Percentiles rank a stretch among this genome's conserved stretches.
These are phyloP conservation scores for Leptatherina wallacei DNA, from an alignment of 2,797 vertebrate species.

Conservation along the genomic window DNA sequence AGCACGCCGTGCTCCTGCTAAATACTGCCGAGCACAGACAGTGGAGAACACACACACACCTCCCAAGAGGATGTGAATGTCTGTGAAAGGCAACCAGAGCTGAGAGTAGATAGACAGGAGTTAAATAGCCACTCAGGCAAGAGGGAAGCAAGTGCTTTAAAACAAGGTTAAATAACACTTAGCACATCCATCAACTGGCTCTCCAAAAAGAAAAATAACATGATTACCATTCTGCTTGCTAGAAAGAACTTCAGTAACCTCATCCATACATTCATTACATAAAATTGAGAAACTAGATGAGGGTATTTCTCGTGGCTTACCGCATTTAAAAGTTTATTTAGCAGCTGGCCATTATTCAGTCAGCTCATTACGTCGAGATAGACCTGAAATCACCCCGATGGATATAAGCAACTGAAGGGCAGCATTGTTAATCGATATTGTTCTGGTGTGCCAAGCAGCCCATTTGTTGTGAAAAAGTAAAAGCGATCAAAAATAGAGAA, in stretches of 20 bases:
- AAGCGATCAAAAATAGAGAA: conserved; percentile 17
- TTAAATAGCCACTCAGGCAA: conserved; percentile 84
- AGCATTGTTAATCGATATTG: conserved; percentile 74
- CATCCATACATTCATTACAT: conserved; percentile 70
- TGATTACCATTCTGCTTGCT: conserved; percentile 60
- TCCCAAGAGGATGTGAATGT: conserved; percentile 57
- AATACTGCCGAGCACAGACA: conserved; percentile 54
- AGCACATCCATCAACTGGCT: conserved; percentile 81
- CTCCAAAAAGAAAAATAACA: conserved; percentile 59
- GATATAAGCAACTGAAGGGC: conserved; percentile 55
- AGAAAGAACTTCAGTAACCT: conserved; percentile 63
- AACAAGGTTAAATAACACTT: conserved; percentile 87
- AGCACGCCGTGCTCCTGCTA: conserved; percentile 41
- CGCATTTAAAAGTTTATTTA: conserved; percentile 70
- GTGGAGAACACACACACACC: conserved; percentile 30
- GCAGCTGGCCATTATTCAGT: conserved; percentile 66
- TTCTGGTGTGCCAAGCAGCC: conserved; percentile 53
- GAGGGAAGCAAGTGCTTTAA: conserved; percentile 83
- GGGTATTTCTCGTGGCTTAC: conserved; percentile 49
- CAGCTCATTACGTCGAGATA: conserved; percentile 62
- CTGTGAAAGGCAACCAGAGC: conserved; percentile 62
- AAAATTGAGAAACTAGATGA: conserved; percentile 44
- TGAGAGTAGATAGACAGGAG: conserved; percentile 76
- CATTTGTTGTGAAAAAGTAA: conserved; percentile 63
- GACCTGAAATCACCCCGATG: conserved; percentile 53